These are phyloP conservation scores for Euproctis similis DNA, from an alignment of 2,888 invertebrate species.

Conservation along the genomic window DNA sequence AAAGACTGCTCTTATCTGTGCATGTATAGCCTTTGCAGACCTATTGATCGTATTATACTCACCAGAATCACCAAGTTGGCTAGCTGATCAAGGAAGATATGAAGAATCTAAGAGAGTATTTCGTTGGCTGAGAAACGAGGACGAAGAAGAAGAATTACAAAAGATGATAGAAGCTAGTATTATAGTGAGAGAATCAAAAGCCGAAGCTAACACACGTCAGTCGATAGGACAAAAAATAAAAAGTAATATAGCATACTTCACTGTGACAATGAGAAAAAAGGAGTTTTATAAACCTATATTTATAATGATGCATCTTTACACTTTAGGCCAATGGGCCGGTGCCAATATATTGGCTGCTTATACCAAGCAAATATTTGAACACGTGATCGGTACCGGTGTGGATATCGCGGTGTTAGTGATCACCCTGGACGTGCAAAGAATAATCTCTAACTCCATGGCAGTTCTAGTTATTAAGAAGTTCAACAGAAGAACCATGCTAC, in stretches of 20 bases:
- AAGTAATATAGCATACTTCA: constrained; percentile 21
- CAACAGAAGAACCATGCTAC: constrained; percentile 38
- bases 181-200: constrained; percentile 33
- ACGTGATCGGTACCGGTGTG: constrained; percentile 32
- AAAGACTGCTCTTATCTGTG: constrained; percentile 60
- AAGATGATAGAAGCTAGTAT: constrained; percentile 44
- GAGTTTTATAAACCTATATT: constrained; percentile 49
- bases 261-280: constrained; percentile 29
- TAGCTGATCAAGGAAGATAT: constrained; percentile 68
- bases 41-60: constrained; percentile 43
- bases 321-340: constrained; percentile 42
- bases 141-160: constrained; percentile 46
- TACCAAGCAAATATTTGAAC: constrained; percentile 34
- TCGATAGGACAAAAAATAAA: constrained; percentile 19
- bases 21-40: constrained; percentile 51
- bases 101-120: constrained; percentile 70
- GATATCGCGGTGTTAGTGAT: constrained; percentile 36
- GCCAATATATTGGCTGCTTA: constrained; percentile 40
- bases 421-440: constrained; percentile 36
- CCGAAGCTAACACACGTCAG: constrained; percentile 27
- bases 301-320: constrained; percentile 44
- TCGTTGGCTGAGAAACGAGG: constrained; percentile 68
- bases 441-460: constrained; percentile 35
- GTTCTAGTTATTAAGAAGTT: constrained; percentile 39
- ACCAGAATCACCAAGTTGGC: constrained; percentile 79